phyloP scores from a whole-genome alignment of 2,888 invertebrate species.

The Nomada flava region DNA sequence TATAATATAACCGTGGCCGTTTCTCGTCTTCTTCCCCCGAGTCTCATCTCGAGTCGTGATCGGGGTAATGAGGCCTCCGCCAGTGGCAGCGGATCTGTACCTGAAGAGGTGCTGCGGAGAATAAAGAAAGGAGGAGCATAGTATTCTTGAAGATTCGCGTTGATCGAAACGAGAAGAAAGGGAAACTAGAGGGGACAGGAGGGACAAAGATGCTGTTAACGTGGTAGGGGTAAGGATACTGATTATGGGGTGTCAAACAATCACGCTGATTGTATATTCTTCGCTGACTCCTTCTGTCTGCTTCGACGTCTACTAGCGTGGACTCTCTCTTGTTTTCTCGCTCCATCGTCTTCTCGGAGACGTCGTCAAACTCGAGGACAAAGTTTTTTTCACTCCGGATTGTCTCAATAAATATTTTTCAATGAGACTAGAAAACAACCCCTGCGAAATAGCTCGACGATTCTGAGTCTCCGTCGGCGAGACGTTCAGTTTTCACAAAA shows the following conservation, averaged over 20 bases:
- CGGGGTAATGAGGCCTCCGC: slow-evolving; percentile 82
- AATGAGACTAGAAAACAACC: no score
- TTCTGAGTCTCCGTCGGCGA: no score
- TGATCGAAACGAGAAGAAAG: slow-evolving; percentile 54
- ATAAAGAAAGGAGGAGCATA: slow-evolving; percentile 36
- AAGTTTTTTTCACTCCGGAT: neutral
- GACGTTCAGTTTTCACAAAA: no score
- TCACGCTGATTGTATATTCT: slow-evolving; percentile 84
- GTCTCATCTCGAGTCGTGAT: slow-evolving; percentile 83
- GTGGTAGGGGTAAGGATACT: slow-evolving; percentile 80
- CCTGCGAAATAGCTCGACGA: no score
- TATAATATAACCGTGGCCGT: slow-evolving; percentile 82
- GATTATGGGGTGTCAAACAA: slow-evolving; percentile 85
- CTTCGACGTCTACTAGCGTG: slow-evolving; percentile 69
- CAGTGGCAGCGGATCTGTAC: slow-evolving; percentile 68
- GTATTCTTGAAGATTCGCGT: neutral
- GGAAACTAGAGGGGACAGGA: slow-evolving; percentile 58
- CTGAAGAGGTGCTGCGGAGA: slow-evolving; percentile 61
- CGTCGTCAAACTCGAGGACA: neutral
- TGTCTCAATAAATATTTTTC: no score
- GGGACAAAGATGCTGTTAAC: slow-evolving; percentile 47
- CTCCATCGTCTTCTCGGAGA: neutral
- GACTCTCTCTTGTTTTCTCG: slow-evolving; percentile 57
- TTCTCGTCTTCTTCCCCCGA: slow-evolving; percentile 77
- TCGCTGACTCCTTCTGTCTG: slow-evolving; percentile 74